These are phyloP conservation scores for Lypha dubia DNA, from an alignment of 2,888 invertebrate genomes.

Conservation along the genomic window DNA sequence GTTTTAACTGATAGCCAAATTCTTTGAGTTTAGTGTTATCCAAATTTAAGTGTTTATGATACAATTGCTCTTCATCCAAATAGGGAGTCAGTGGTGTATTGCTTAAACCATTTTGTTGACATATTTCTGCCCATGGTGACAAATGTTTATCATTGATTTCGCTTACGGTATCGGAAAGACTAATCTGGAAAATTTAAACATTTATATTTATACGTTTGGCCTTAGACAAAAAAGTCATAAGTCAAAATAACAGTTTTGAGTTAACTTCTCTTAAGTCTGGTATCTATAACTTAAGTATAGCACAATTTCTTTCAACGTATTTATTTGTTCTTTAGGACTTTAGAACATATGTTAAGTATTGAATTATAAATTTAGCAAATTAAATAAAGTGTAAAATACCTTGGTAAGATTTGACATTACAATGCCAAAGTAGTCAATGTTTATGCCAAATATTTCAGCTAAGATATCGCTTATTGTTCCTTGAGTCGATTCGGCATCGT, in stretches of 20 bases:
- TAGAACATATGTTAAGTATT: no score
- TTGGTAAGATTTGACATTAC: conserved; percentile 92
- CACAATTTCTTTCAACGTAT: no score
- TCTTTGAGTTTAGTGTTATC: conserved; percentile 87
- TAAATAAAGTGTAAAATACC: conserved; percentile 84
- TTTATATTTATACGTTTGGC: no score
- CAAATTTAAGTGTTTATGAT: conserved; percentile 91
- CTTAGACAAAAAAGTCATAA: no score
- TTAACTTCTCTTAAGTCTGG: no score
- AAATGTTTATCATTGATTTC: conserved; percentile 97
- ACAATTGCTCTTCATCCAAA: conserved; percentile 91
- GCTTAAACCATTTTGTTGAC: conserved; percentile 88
- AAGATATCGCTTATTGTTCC: conserved; percentile 92
- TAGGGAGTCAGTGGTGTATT: conserved; percentile 96
- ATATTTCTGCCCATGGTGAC: conserved; percentile 95
- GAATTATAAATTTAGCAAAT: not conserved
- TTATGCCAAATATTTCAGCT: conserved; percentile 92
- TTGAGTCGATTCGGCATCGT: conserved; percentile 92
- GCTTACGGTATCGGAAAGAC: conserved; percentile 91
- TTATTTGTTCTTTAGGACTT: no score
- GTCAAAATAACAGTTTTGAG: no score
- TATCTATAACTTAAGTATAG: no score
- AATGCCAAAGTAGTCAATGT: conserved; percentile 94
- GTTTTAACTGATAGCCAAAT: conserved; percentile 85
- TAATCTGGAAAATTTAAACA: conserved; percentile 85